Base-by-base conservation (phyloP, 2,113 vertebrate species). In the Synodontis membranacea region DNA sequence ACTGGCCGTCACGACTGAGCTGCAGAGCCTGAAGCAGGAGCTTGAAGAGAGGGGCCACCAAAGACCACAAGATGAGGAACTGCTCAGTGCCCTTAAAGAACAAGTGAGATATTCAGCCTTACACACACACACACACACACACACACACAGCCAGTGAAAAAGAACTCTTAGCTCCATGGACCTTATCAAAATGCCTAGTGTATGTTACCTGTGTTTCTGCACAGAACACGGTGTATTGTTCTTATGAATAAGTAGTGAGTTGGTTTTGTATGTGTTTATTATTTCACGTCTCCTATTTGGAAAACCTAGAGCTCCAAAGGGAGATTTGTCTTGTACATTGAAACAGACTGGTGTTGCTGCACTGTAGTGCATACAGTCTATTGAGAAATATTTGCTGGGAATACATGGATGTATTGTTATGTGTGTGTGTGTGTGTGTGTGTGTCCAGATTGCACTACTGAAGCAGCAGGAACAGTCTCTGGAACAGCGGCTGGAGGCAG, bases 31-130 rank as follows among this genome's bases (percentile, higher is more conserved):
- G 39, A 94, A 94, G 82, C 89, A 94, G 87, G 91, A 94, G 85
- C 89, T 95, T 66, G 91, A 87, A 31, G 92, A 93, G 25, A 91
- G 89, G 64, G 91, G 90, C 84, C 87, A 90, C 23, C 86, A 64
- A 80, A 87, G 90, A 79, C 86, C 89, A 12, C 90, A 93, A 89
- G 94, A 95, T 0, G 94, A 95, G 60, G 94, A 94, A 89, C 85
- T 95, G 81, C 90, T 96, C 80, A 93, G 92, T 80, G 93, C 93
- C 84, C 92, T 95, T 91, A 94, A 86, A 90, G 94, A 96, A 87
- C 94, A 96, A 94, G 95, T 95, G 91, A 86, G 70, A 15, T 39
- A 58, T 5, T 3, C 11, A 14, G 34, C 28, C 34, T n/a, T 60
- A 64, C 11, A 64, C 60, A 34, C 50, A 64, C 84, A 83, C n/a